These are phyloP conservation scores for Tenthredo notha DNA, from an alignment of 2,888 invertebrate genomes.

Conservation along the genomic window DNA sequence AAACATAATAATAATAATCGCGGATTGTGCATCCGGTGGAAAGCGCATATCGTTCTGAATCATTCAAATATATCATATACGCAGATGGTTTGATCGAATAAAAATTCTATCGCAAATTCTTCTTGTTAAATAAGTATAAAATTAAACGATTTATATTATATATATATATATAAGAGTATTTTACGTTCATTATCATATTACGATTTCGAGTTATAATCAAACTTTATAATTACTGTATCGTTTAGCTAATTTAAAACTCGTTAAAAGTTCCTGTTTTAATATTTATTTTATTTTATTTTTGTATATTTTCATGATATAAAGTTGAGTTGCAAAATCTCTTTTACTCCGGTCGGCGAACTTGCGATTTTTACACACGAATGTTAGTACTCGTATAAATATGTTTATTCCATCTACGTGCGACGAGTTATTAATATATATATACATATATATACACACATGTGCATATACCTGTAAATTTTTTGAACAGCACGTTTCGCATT, in stretches of 20 bases:
- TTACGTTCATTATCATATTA: no score
- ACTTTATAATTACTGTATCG: background rate
- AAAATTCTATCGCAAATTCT: background rate
- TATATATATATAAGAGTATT: no score
- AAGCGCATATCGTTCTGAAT: background rate
- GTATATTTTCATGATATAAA: background rate
- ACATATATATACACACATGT: no score
- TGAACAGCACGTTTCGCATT: background rate
- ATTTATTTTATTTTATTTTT: background rate
- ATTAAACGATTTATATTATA: no score
- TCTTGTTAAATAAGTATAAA: no score
- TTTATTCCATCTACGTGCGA: background rate
- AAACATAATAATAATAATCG: background rate
- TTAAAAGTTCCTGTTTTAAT: background rate
- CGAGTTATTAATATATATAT: background rate
- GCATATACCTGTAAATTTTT: background rate
- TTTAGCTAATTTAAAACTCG: background rate
- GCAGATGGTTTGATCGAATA: background rate
- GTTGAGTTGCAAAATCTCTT: background rate
- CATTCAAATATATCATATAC: background rate
- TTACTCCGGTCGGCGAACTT: background rate
- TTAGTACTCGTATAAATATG: background rate
- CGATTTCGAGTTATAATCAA: no score
- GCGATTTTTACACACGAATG: background rate
- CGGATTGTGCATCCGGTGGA: conserved; percentile 14